Evolutionary conservation across 1,140 invertebrate species (phyloP).

Genomic region (Magallana gigas): DNA sequence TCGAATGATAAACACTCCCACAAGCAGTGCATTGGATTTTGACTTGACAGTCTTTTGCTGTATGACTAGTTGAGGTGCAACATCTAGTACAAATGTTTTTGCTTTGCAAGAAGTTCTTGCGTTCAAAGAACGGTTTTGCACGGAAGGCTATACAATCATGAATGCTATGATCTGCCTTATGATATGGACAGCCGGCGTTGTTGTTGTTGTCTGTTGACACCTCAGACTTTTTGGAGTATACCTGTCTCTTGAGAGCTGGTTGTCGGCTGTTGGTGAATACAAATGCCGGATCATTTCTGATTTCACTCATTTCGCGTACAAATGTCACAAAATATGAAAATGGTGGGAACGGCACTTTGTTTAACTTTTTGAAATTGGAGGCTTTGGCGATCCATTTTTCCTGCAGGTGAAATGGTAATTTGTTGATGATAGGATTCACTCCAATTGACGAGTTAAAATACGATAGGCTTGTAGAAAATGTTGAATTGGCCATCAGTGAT

Average conservation of each 20-base stretch:
- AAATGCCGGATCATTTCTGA: constrained; percentile 28
- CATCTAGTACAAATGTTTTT: constrained; percentile 55
- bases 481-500: no score
- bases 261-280: background rate
- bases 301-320: constrained; percentile 13
- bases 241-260: no score
- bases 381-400: constrained; percentile 35
- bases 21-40: constrained; percentile 42
- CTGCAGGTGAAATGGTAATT: background rate
- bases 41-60: constrained; percentile 31
- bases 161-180: background rate
- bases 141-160: background rate
- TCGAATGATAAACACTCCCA: constrained; percentile 37
- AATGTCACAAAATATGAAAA: no score
- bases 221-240: background rate
- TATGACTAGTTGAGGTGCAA: constrained; percentile 47
- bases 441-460: constrained; percentile 2
- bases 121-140: background rate
- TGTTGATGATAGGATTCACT: background rate
- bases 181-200: no score
- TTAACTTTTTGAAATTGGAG: background rate
- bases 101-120: background rate
- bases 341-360: no score
- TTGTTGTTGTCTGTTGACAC: no score
- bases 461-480: background rate